Percentiles rank a stretch among this genome's conserved stretches.
phyloP scores from a whole-genome alignment of 2,797 vertebrate genomes.

The Dicrostonyx torquatus region DNA sequence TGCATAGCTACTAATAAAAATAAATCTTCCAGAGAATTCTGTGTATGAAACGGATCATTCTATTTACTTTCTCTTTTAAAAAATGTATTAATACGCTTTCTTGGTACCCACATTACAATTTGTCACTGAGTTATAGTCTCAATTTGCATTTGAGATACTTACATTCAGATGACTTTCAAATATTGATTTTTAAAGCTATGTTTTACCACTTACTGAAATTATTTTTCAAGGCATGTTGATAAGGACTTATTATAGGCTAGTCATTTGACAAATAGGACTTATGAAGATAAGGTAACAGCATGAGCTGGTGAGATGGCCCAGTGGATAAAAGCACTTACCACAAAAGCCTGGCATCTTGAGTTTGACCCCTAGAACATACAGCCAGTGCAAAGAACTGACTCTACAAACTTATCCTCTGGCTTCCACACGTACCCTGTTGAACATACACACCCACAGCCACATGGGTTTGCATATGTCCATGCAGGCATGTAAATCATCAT shows the following conservation, averaged over 20 bases:
- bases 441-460: background rate
- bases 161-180: slow-evolving; percentile 23
- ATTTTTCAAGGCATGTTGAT: slow-evolving; percentile 37
- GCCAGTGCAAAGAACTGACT: background rate
- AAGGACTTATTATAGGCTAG: slow-evolving; percentile 39
- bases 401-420: background rate
- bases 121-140: slow-evolving; percentile 2
- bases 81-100: slow-evolving; percentile 35
- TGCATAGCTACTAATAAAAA: background rate
- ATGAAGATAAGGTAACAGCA: background rate
- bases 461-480: background rate
- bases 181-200: slow-evolving; percentile 10
- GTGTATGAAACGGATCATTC: slow-evolving; percentile 44
- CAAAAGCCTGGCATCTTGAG: background rate
- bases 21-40: background rate
- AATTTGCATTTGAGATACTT: slow-evolving; percentile 40
- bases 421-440: background rate
- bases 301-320: background rate
- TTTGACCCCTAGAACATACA: background rate
- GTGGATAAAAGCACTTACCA: background rate
- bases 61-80: slow-evolving; percentile 28
- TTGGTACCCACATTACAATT: slow-evolving; percentile 24
- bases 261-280: slow-evolving; percentile 50
- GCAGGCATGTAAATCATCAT: no score
- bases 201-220: slow-evolving; percentile 42